Evolutionary conservation across 1,140 invertebrate species (phyloP).

Genomic region (Ips nitidus): DNA sequence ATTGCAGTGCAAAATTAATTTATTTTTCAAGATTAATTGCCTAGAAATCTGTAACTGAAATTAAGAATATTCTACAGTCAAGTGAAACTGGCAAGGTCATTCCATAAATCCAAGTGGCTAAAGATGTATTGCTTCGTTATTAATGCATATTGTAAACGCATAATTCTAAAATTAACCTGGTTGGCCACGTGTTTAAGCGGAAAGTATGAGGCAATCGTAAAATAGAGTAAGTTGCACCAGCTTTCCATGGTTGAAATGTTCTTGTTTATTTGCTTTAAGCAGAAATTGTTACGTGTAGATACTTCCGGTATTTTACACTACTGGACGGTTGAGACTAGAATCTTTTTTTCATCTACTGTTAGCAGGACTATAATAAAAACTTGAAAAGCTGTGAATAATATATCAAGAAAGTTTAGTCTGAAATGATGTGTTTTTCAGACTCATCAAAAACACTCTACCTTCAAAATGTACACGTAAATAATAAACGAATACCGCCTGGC

Average conservation of each 20-base stretch:
- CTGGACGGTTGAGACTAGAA: too few species aligned
- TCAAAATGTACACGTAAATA: slow-evolving; percentile 1
- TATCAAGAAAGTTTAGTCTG: too few species aligned
- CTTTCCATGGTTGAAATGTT: slow-evolving; percentile 2
- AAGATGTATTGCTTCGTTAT: not conserved
- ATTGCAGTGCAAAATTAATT: slow-evolving; percentile 35
- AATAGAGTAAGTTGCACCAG: not conserved
- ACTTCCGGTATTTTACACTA: not conserved
- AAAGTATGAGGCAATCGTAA: slow-evolving; percentile 10
- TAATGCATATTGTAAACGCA: slow-evolving; percentile 1
- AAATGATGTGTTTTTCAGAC: not conserved
- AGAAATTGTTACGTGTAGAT: not conserved
- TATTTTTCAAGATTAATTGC: slow-evolving; percentile 22
- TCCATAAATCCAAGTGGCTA: not conserved
- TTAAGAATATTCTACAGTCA: not conserved
- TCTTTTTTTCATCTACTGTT: too few species aligned
- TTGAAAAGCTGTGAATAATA: too few species aligned
- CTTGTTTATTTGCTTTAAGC: not conserved
- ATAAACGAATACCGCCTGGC: not conserved
- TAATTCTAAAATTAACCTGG: slow-evolving; percentile 2
- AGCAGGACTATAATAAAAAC: too few species aligned
- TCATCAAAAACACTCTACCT: slow-evolving; percentile 5
- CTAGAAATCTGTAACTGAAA: not conserved
- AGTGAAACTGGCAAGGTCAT: not conserved
- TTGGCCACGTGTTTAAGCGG: slow-evolving; percentile 1